Conservation (phyloP, 2,888 invertebrate species). For the Cephus pygmeus region DNA sequence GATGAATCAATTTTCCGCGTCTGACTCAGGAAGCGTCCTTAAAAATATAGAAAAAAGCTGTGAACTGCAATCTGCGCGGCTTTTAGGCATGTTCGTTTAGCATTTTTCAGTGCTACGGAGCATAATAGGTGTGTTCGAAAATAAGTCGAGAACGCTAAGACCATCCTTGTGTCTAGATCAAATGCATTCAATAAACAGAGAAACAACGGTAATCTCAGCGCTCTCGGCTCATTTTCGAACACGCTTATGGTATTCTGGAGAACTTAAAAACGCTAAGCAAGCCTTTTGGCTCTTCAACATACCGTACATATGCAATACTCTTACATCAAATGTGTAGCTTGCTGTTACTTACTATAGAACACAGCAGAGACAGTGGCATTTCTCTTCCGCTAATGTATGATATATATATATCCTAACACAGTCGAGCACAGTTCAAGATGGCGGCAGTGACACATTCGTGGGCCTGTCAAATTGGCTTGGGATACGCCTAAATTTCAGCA, state of each 20-base stretch:
- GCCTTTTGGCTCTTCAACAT: slow-evolving; percentile 18
- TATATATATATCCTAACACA: not conserved
- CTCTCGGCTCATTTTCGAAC: slow-evolving; percentile 9
- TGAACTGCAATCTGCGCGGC: not conserved
- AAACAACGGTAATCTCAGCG: slow-evolving; percentile 10
- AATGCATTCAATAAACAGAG: not conserved
- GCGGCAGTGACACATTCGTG: slow-evolving; percentile 49
- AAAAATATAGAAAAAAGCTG: not conserved
- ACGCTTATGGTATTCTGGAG: slow-evolving; percentile 17
- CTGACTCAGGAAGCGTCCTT: not conserved
- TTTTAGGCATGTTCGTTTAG: not conserved
- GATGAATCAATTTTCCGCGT: not conserved
- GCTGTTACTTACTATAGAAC: slow-evolving; percentile 14
- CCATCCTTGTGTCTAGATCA: not conserved
- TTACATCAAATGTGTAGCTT: slow-evolving; percentile 15
- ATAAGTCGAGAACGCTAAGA: too few species aligned
- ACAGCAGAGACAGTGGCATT: not conserved
- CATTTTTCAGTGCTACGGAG: too few species aligned
- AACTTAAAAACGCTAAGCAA: not conserved
- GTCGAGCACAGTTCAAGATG: slow-evolving; percentile 42
- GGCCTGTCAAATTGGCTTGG: slow-evolving; percentile 46
- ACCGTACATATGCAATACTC: slow-evolving; percentile 18
- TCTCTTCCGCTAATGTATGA: not conserved
- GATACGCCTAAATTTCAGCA: slow-evolving; percentile 51
- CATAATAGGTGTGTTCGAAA: too few species aligned